A percentile compares a stretch with the other conserved stretches of the same genome.
Conservation (phyloP, 2,888 invertebrate genomes). For the Spodoptera picta region DNA sequence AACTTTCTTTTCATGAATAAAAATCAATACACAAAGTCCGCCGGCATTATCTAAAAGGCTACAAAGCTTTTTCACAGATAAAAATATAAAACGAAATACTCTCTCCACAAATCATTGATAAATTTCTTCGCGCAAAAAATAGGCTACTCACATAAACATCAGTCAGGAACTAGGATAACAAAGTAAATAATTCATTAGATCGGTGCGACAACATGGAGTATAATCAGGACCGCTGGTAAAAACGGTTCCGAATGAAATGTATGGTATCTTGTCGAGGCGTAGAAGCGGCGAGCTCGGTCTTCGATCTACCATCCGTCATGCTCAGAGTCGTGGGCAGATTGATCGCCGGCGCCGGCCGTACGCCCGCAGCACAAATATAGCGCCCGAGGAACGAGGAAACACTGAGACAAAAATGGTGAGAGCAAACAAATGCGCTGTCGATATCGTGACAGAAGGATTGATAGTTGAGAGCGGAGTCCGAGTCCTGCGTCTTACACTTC, state of each 20-base stretch:
- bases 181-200: conserved; percentile 81
- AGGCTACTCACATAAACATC: conserved; percentile 68
- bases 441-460: conserved; percentile 86
- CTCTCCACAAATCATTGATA: conserved; percentile 44
- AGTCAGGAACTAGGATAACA: conserved; percentile 63
- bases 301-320: conserved; percentile 81
- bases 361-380: conserved; percentile 68
- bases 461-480: conserved; percentile 70
- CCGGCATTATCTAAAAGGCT: conserved; percentile 42
- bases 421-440: conserved; percentile 87
- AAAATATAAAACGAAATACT: conserved; percentile 34
- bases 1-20: conserved; percentile 38
- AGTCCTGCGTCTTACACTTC: conserved; percentile 41
- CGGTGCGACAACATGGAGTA: conserved; percentile 68
- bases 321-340: conserved; percentile 81
- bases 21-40: conserved; percentile 44
- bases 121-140: conserved; percentile 52
- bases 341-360: conserved; percentile 77
- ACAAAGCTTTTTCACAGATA: conserved; percentile 37
- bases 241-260: conserved; percentile 73
- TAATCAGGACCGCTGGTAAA: conserved; percentile 67
- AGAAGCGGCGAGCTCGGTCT: conserved; percentile 63
- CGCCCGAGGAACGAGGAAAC: conserved; percentile 65
- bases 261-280: conserved; percentile 70
- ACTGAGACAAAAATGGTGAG: conserved; percentile 85